Evolutionary conservation across 2,888 invertebrate species (phyloP).

Genomic region (Pegoplata infirma): DNA sequence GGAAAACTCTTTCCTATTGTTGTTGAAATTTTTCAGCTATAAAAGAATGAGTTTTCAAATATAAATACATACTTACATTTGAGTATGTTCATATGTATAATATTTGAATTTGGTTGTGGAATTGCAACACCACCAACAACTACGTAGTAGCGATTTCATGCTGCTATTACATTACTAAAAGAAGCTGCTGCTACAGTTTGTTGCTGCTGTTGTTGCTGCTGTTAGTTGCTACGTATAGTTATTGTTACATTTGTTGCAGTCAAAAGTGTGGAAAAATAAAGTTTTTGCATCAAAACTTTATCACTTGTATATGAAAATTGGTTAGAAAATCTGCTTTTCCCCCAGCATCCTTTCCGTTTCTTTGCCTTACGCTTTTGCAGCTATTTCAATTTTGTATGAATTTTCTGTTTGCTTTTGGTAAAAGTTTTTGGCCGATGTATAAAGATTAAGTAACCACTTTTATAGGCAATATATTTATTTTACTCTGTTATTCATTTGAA

Average conservation of each 20-base stretch:
- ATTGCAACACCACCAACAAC: conserved; percentile 24
- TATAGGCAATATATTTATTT: conserved; percentile 52
- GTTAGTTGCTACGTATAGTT: too few relatives aligned
- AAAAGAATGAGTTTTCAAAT: conserved; percentile 29
- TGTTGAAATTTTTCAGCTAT: conserved; percentile 23
- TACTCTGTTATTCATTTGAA: conserved; percentile 31
- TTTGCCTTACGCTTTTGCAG: neutral
- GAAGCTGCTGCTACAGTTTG: neutral
- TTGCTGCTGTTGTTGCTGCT: neutral
- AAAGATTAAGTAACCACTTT: conserved; percentile 51
- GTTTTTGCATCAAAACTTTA: conserved; percentile 61
- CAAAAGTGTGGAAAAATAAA: conserved; percentile 59
- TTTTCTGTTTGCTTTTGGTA: conserved; percentile 34
- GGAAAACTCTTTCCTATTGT: conserved; percentile 35
- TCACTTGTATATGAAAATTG: conserved; percentile 58
- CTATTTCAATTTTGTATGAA: conserved; percentile 18
- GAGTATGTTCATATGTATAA: conserved; percentile 13
- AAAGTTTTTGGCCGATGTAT: conserved; percentile 1
- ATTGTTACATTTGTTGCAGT: conserved; percentile 62
- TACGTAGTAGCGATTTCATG: conserved; percentile 40
- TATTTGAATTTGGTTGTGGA: conserved; percentile 50
- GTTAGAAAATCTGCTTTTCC: conserved; percentile 41
- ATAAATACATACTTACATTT: neutral
- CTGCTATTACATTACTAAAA: conserved; percentile 24
- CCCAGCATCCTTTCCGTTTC: neutral